These are phyloP conservation scores for Drosophila recens DNA, from an alignment of 2,888 invertebrate genomes.

Conservation along the genomic window DNA sequence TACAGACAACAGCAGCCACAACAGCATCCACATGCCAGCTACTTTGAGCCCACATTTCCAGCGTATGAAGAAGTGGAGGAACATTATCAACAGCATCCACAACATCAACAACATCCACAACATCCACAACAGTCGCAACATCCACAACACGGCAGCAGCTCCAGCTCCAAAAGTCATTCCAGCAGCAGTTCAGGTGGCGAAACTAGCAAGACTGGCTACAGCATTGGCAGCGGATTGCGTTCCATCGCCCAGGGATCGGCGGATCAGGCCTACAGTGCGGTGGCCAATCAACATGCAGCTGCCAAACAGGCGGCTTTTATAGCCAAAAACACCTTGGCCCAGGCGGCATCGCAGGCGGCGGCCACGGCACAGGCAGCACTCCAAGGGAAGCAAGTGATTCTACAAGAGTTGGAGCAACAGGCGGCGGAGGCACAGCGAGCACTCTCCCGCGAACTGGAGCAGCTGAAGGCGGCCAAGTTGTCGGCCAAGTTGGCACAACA, in stretches of 20 bases:
- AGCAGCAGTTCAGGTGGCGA: conserved; percentile 35
- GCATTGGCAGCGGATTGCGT: conserved; percentile 89
- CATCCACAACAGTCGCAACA: conserved; percentile 21
- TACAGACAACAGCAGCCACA: conserved; percentile 63
- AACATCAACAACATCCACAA: conserved; percentile 19
- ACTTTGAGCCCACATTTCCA: conserved; percentile 61
- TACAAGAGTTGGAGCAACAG: conserved; percentile 90
- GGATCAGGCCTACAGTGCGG: conserved; percentile 91
- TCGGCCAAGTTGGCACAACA: conserved; percentile 89
- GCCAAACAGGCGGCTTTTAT: conserved; percentile 92
- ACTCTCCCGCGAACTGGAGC: conserved; percentile 90
- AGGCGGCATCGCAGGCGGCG: conserved; percentile 90
- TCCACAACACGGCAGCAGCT: conserved; percentile 14
- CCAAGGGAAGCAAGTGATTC: conserved; percentile 89
- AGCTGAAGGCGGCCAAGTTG: conserved; percentile 91
- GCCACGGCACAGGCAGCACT: conserved; percentile 89
- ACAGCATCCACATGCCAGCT: conserved; percentile 50
- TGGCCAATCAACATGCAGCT: conserved; percentile 90
- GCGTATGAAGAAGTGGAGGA: conserved; percentile 46
- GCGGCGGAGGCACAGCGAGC: conserved; percentile 88
- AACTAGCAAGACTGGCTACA: conserved; percentile 73
- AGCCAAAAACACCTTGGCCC: conserved; percentile 92
- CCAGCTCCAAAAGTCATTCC: conserved; percentile 33
- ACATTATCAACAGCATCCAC: conserved; percentile 16
- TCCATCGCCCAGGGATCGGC: conserved; percentile 91